Evolutionary conservation across 2,113 vertebrate genomes (phyloP).

Genomic region (Macaca mulatta): DNA sequence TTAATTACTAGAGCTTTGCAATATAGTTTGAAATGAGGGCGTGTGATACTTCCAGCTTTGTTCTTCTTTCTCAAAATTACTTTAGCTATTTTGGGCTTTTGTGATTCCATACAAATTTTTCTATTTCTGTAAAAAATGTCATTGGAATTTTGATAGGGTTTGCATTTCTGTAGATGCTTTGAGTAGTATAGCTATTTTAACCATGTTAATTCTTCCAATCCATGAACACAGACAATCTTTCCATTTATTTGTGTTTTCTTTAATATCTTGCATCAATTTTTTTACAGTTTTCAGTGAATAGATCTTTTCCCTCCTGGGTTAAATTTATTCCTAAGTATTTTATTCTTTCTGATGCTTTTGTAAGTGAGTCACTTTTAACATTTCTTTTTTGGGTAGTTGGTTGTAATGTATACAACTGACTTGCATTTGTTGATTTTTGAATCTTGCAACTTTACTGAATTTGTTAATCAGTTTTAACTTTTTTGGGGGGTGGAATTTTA

Average conservation of each 20-base stretch:
- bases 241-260: not conserved
- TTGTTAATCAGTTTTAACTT: not conserved
- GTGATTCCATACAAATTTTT: not conserved
- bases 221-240: not conserved
- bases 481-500: not conserved
- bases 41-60: not conserved
- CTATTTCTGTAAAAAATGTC: not conserved
- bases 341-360: not conserved
- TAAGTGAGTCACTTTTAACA: not conserved
- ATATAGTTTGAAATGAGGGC: not conserved
- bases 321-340: not conserved
- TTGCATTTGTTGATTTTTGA: not conserved
- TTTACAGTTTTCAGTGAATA: not conserved
- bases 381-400: not conserved
- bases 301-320: not conserved
- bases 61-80: not conserved
- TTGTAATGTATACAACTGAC: not conserved
- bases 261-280: not conserved
- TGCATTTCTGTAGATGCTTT: not conserved
- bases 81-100: not conserved
- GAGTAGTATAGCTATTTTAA: not conserved
- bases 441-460: not conserved
- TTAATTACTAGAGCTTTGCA: not conserved
- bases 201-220: not conserved
- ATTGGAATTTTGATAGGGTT: not conserved